phyloP scores from a whole-genome alignment of 2,888 invertebrate species.

The Ecdyonurus torrentis region DNA sequence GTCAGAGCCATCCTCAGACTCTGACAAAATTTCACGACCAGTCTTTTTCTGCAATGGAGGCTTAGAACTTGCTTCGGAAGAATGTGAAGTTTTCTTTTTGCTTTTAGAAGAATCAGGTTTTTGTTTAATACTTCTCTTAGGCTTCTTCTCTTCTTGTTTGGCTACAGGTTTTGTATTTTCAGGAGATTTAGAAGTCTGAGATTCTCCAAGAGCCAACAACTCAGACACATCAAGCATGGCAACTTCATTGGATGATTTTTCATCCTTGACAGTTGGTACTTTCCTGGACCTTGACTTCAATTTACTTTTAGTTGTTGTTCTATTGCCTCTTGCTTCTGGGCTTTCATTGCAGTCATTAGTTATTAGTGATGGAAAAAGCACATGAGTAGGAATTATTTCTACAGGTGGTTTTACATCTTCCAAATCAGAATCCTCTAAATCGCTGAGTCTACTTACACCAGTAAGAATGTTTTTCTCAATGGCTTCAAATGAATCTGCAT shows the following conservation, averaged over 20 bases:
- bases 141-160: slow-evolving; percentile 9
- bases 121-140: slow-evolving; percentile 17
- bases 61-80: slow-evolving; percentile 14
- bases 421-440: slow-evolving; percentile 20
- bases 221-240: slow-evolving; percentile 37
- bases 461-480: slow-evolving; percentile 22
- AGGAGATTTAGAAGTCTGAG: neutral
- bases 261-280: slow-evolving; percentile 12
- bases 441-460: slow-evolving; percentile 21
- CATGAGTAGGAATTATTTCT: slow-evolving; percentile 5
- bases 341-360: neutral
- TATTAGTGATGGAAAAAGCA: neutral
- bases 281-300: neutral
- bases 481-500: neutral
- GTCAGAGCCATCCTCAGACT: slow-evolving; percentile 41
- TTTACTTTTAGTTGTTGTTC: slow-evolving; percentile 23
- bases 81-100: neutral
- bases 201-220: slow-evolving; percentile 46
- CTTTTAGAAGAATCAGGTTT: neutral
- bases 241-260: slow-evolving; percentile 13
- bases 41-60: slow-evolving; percentile 20
- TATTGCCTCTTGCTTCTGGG: slow-evolving; percentile 32
- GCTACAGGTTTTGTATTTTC: slow-evolving; percentile 12
- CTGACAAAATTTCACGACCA: slow-evolving; percentile 16
- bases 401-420: slow-evolving; percentile 3